Evolutionary conservation across 2,113 vertebrate genomes (phyloP).

Genomic region (Nyctereutes procyonoides): DNA sequence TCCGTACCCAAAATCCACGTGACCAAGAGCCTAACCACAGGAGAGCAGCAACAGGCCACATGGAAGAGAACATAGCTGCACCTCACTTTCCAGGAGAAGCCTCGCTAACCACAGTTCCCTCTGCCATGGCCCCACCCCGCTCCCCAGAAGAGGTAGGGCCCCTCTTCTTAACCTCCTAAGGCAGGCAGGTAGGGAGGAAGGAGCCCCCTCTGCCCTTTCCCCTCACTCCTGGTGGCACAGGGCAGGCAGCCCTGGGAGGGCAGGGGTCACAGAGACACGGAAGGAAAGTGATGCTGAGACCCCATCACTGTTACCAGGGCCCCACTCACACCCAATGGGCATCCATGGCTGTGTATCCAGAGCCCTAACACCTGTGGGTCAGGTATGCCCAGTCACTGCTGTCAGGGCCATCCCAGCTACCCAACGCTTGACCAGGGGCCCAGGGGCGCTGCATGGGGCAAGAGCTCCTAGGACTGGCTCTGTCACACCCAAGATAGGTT

Average conservation of each 20-base stretch:
- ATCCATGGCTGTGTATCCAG: fast-evolving
- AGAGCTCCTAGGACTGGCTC: not conserved
- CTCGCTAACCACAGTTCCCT: not conserved
- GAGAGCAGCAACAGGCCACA: not conserved
- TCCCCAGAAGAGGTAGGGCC: not conserved
- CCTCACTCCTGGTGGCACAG: fast-evolving
- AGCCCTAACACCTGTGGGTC: fast-evolving
- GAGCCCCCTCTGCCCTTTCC: not conserved
- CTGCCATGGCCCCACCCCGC: fast-evolving
- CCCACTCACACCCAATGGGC: fast-evolving
- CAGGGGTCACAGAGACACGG: not conserved
- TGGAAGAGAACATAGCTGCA: fast-evolving
- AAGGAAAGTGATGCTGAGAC: too few species aligned
- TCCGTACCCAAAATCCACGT: not conserved
- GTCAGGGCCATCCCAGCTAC: not conserved
- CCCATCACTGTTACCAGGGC: not conserved
- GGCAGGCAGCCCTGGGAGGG: not conserved
- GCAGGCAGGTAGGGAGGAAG: too few species aligned
- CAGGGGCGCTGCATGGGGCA: not conserved
- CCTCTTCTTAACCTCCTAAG: not conserved
- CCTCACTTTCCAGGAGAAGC: not conserved
- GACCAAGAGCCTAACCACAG: fast-evolving
- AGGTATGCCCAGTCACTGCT: fast-evolving
- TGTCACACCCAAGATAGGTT: not conserved
- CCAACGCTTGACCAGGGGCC: not conserved